Conservation (phyloP, 2,797 vertebrate species). For the Petrocephalus sullivani region DNA sequence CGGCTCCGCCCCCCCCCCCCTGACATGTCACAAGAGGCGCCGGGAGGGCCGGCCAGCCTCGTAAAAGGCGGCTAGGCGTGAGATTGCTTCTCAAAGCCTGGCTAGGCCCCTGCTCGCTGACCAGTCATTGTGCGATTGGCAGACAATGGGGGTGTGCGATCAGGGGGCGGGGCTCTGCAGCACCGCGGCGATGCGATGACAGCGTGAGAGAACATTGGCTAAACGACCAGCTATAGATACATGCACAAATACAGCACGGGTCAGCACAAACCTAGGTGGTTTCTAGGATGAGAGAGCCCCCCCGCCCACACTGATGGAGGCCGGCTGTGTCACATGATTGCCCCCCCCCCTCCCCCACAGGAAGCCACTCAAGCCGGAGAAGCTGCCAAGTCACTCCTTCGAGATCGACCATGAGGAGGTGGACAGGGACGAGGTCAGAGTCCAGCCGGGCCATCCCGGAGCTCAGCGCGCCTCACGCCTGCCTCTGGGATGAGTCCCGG, state of each 20-base stretch:
- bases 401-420: conserved; percentile 95
- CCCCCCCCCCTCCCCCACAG: conserved; percentile 48
- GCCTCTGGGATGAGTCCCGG: not conserved
- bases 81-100: not conserved
- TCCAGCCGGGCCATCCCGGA: not conserved
- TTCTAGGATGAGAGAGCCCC: not conserved
- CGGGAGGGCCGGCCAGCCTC: not conserved
- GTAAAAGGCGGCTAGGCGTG: not conserved
- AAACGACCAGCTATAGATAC: not conserved
- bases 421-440: conserved; percentile 96
- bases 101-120: not conserved
- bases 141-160: conserved; percentile 39
- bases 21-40: not conserved
- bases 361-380: conserved; percentile 81
- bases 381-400: conserved; percentile 90
- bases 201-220: not conserved
- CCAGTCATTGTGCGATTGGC: conserved; percentile 44
- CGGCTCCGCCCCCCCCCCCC: not conserved
- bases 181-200: not conserved
- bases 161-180: not conserved
- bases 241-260: not conserved
- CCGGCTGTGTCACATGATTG: not conserved
- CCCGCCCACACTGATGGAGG: not conserved
- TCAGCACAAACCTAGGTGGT: not conserved
- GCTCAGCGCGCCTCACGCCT: not conserved